phyloP scores from a whole-genome alignment of 2,113 vertebrate genomes.

The Mesitornis unicolor region DNA sequence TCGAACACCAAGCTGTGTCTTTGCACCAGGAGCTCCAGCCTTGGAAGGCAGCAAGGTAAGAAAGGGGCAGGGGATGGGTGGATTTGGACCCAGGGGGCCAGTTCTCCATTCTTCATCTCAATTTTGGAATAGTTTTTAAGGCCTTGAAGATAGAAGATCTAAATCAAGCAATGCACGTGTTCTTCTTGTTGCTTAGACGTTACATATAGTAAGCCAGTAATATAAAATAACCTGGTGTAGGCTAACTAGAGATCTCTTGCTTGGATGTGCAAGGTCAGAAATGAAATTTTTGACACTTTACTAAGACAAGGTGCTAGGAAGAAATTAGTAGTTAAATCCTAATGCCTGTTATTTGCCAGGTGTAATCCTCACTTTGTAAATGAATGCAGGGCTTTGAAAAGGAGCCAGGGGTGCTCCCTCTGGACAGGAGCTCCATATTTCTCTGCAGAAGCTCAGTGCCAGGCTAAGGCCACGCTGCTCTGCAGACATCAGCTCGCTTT shows the following conservation, averaged over 20 bases:
- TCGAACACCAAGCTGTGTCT: accelerated
- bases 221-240: not conserved
- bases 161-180: not conserved
- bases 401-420: not conserved
- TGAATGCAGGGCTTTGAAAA: not conserved
- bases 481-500: not conserved
- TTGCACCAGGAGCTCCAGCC: not conserved
- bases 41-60: not conserved
- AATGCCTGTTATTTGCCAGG: not conserved
- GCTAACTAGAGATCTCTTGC: not conserved
- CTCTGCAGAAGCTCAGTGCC: not conserved
- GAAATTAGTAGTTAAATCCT: not conserved
- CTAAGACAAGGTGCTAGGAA: not conserved
- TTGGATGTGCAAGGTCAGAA: not conserved
- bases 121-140: not conserved
- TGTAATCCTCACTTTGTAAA: not conserved
- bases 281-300: not conserved
- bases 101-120: not conserved
- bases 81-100: not conserved
- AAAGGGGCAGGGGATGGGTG: not conserved
- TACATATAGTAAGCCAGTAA: not conserved
- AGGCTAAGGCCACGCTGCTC: not conserved
- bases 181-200: not conserved
- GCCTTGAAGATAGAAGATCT: not conserved
- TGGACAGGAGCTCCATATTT: not conserved